Evolutionary conservation across 2,797 vertebrate genomes (phyloP).

Genomic region (Protosalanx chinensis): DNA sequence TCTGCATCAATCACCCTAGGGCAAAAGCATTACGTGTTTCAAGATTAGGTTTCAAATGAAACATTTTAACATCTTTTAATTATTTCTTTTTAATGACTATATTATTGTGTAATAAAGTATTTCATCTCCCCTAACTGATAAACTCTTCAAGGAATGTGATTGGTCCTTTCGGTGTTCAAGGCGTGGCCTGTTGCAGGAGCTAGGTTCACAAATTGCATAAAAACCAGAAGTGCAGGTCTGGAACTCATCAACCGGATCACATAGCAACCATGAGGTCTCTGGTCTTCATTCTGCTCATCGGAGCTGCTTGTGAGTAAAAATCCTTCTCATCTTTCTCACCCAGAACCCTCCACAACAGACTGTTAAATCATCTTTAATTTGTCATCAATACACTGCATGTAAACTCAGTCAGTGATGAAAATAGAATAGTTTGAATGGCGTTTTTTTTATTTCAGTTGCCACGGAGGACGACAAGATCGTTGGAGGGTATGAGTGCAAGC

Average conservation of each 20-base stretch:
- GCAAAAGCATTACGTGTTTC: too few relatives aligned
- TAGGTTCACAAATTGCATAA: conserved; percentile 1
- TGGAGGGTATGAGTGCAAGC: conserved; percentile 38
- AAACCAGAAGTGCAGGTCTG: conserved; percentile 8
- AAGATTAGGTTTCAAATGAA: too few relatives aligned
- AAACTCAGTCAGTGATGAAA: neutral
- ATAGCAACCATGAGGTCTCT: conserved; percentile 10
- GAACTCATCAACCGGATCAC: conserved; percentile 23
- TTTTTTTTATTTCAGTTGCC: conserved; percentile 17
- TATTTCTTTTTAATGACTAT: too few relatives aligned
- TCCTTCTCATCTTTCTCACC: neutral
- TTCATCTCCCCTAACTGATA: too few relatives aligned
- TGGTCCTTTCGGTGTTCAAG: too few relatives aligned
- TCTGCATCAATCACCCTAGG: too few relatives aligned
- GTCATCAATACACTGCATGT: neutral
- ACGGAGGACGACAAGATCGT: conserved; percentile 45
- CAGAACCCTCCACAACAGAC: neutral
- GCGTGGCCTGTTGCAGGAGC: too few relatives aligned
- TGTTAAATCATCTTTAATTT: conserved; percentile 1
- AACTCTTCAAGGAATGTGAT: too few relatives aligned
- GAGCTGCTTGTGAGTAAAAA: conserved; percentile 28
- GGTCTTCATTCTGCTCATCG: conserved; percentile 24
- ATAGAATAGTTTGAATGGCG: neutral
- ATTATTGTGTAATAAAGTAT: too few relatives aligned
- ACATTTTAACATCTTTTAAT: too few relatives aligned